Conservation (phyloP, 2,888 invertebrate species). For the Hyppa rectilinea region DNA sequence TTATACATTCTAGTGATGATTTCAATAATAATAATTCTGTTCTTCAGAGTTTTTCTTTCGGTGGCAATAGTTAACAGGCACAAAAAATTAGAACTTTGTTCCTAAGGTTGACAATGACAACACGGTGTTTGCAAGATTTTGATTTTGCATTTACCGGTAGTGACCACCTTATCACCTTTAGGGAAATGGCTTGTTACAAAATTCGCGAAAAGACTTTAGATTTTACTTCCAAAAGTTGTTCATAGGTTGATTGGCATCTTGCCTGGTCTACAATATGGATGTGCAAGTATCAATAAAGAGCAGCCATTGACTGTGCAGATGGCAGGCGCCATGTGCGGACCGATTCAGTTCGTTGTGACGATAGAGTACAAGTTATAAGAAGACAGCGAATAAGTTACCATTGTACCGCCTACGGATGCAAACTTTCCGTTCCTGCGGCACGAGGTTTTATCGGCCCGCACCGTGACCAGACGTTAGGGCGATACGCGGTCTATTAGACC, state of each 20-base stretch:
- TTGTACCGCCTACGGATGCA: no score
- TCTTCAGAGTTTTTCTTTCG: background rate
- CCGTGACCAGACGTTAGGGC: no score
- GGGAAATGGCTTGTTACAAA: background rate
- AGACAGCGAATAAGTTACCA: no score
- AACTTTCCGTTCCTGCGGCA: no score
- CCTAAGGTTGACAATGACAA: no score
- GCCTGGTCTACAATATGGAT: conserved; percentile 1
- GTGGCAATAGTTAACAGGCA: no score
- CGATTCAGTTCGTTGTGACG: conserved; percentile 36
- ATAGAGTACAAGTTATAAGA: conserved; percentile 6
- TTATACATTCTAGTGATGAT: background rate
- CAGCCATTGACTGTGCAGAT: conserved; percentile 53
- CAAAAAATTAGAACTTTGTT: no score
- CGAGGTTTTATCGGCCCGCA: no score
- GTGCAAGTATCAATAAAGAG: conserved; percentile 51
- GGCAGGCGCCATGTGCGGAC: conserved; percentile 43
- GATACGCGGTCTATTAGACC: no score
- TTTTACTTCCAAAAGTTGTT: background rate
- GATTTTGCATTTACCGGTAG: background rate
- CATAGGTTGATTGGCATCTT: background rate
- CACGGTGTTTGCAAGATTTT: no score
- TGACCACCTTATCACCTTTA: background rate
- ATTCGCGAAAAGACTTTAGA: background rate
- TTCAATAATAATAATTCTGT: background rate